These are phyloP conservation scores for Nebria brevicollis DNA, from an alignment of 2,888 invertebrate genomes.

Conservation along the genomic window DNA sequence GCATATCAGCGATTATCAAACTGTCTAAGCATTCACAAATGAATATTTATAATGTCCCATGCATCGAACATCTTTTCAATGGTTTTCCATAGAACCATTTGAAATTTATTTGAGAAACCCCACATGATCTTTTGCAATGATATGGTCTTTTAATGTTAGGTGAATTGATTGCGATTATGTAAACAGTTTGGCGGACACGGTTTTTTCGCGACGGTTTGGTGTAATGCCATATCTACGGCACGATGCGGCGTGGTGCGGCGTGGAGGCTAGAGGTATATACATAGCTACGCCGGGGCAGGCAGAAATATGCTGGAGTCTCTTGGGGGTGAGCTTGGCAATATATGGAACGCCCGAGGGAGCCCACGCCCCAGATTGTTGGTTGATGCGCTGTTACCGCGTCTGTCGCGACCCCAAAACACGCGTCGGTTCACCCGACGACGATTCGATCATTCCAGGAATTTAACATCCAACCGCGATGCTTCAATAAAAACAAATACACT, in stretches of 20 bases:
- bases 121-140: too few species aligned
- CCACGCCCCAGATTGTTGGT: slow-evolving; percentile 21
- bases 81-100: too few species aligned
- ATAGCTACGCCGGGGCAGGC: not conserved
- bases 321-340: slow-evolving; percentile 28
- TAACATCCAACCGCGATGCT: slow-evolving; percentile 16
- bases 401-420: slow-evolving; percentile 22
- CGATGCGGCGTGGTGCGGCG: too few species aligned
- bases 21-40: not conserved
- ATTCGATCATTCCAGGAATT: slow-evolving; percentile 23
- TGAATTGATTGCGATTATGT: not conserved
- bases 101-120: too few species aligned
- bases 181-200: slow-evolving; percentile 17
- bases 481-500: slow-evolving; percentile 17
- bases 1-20: slow-evolving; percentile 21
- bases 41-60: not conserved
- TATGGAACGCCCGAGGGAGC: slow-evolving; percentile 38
- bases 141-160: not conserved
- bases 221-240: not conserved
- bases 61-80: too few species aligned
- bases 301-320: slow-evolving; percentile 15
- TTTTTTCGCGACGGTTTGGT: slow-evolving; percentile 22
- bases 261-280: not conserved
- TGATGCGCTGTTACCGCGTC: slow-evolving; percentile 19
- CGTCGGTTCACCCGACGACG: slow-evolving; percentile 20